Evolutionary conservation across 2,888 invertebrate species (phyloP), one percentile per base, ranked within the genome.

Genomic region (Stegana nigrithorax): DNA sequence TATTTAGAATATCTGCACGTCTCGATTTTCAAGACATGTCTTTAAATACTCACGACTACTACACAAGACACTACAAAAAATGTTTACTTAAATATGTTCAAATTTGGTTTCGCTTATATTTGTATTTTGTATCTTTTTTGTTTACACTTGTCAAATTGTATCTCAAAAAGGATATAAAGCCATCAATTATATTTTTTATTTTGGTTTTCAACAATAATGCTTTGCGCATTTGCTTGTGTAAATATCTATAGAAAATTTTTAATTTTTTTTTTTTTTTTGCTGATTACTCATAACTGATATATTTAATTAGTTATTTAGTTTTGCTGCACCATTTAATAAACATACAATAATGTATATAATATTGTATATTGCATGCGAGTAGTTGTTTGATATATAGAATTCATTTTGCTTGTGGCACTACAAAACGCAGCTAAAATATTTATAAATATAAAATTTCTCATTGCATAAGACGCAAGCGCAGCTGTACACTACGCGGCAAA

Each of bases 111-210:
- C 62, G 23, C 59, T 26, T 62, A 19, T 55, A 36, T 62, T 39
- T 66, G 51, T 58, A 55, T 64, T 53, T 72, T 67, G 61, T 70
- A 45, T 66, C 55, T 55, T 62, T 65, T 58, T 69, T 67, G 63
- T 70, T 69, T 66, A 66, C n/a, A n/a, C n/a, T 70, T 64, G 36
- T 69, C 67, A 42, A 73, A 70, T 72, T 77, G 75, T 79, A 75
- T 75, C 79, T 75, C 78, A 75, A 75, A 79, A 75, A 75, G 77
- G 77, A 75, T 78, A 75, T 79, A 79, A 78, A 75, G 78, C 77
- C 79, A 75, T 75, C 70, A 67, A 75, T 77, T 75, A 64, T 64
- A 66, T 45, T 44, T 63, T 63, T 64, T 56, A 42, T 63, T 67
- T 78, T 73, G 65, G 32, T 32, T 32, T 12, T 32, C 32, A 32